Percentiles rank a stretch among this genome's conserved stretches.
These are phyloP conservation scores for Etheostoma nigrum DNA, from an alignment of 2,797 vertebrate species.

Conservation along the genomic window DNA sequence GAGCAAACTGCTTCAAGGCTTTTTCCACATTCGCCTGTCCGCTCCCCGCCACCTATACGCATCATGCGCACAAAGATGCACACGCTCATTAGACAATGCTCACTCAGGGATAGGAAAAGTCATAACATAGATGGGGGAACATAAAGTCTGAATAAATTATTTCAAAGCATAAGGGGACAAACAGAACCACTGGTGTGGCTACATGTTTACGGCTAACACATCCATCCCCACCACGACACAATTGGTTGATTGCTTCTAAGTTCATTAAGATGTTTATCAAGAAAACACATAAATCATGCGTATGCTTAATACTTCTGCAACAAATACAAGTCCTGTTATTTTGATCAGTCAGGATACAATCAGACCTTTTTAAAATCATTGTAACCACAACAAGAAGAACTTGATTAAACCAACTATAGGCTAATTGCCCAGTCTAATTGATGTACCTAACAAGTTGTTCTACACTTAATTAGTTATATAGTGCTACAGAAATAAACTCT, in stretches of 20 bases:
- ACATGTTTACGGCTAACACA: not conserved
- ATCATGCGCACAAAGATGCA: constrained; percentile 52
- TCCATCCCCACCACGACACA: not conserved
- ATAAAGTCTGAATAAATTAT: constrained; percentile 13
- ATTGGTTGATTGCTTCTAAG: not conserved
- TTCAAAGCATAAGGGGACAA: not conserved
- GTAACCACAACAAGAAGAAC: constrained; percentile 35
- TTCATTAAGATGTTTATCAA: not conserved
- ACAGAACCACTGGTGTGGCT: not conserved
- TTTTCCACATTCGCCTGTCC: constrained; percentile 95
- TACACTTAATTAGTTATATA: not conserved
- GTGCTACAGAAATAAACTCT: constrained; percentile 16
- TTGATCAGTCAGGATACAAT: constrained; percentile 18
- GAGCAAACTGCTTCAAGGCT: constrained; percentile 94
- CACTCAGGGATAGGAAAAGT: constrained; percentile 28
- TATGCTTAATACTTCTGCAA: not conserved
- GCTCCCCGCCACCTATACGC: constrained; percentile 89
- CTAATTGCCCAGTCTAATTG: constrained; percentile 10
- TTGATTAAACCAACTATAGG: constrained; percentile 34
- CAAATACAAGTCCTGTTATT: not conserved
- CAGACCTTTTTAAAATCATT: constrained; percentile 19
- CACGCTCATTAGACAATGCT: constrained; percentile 41
- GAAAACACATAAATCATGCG: not conserved
- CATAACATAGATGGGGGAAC: constrained; percentile 4
- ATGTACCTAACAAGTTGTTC: constrained; percentile 4